Evolutionary conservation across 2,113 vertebrate species (phyloP), one percentile per base, ranked within the genome.

Genomic region (Oceanodroma tethys): DNA sequence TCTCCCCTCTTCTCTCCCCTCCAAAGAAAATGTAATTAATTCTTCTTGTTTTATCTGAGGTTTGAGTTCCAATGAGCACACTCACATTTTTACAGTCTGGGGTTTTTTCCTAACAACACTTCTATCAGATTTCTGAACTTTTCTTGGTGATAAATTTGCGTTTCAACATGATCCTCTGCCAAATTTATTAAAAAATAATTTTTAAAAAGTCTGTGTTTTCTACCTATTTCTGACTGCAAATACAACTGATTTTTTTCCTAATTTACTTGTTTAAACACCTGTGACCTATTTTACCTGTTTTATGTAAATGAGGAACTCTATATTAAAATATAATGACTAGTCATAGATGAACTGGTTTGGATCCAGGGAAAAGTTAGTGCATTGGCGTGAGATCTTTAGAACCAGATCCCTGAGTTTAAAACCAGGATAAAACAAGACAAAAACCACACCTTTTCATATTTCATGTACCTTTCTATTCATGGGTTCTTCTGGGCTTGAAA

Each of bases 271-370:
- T 96, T 92, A 90, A 94, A 68, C 78, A 86, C 27, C 65, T 96
- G 93, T 95, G 93, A 95, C 71, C 47, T 96, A 47, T 97, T 97
- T 96, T 90, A 86, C 93, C 90, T 95, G 71, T 98, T 92, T 90
- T 81, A 48, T 90, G 73, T 96, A 97, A 97, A 88, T 87, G 86
- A 96, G 94, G 56, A 97, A 96, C 95, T 97, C 92, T 94, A 18
- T 95, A 92, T 96, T 95, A 87, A 78, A 88, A 32, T 67, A 73
- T 97, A 81, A 48, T 81, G 67, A 95, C 26, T 96, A 96, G 95
- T 95, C 83, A 91, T 74, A 94, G 94, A 94, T 93, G 94, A 95
- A 26, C 18, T 80, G 95, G 60, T 96, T 96, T 92, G 95, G 76
- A 91, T 82, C 36, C 59, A 18, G 70, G 85, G 40, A 78, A 73